These are phyloP conservation scores for Caenorhabditis zanzibari DNA, from an alignment of 2,888 invertebrate species.

Conservation along the genomic window DNA sequence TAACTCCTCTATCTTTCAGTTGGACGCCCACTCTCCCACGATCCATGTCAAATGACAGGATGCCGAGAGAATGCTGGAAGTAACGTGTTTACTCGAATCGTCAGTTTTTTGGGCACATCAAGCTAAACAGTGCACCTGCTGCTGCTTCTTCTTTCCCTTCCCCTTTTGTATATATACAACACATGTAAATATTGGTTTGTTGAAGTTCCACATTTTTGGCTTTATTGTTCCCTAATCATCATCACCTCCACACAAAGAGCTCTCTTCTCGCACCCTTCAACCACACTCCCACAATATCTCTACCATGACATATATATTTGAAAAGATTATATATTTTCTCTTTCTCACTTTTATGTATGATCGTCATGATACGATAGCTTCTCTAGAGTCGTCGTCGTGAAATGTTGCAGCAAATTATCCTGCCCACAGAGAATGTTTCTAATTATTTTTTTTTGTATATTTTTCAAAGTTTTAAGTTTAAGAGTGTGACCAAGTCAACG, in stretches of 20 bases:
- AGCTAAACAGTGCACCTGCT: slow-evolving; percentile 29
- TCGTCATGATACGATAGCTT: slow-evolving; percentile 60
- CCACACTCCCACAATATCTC: slow-evolving; percentile 30
- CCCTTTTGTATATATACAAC: slow-evolving; percentile 55
- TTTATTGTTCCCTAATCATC: slow-evolving; percentile 42
- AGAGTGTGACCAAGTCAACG: slow-evolving; percentile 59
- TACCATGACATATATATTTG: slow-evolving; percentile 55
- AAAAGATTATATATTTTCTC: slow-evolving; percentile 35
- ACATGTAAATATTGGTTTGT: slow-evolving; percentile 59
- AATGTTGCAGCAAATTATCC: slow-evolving; percentile 41
- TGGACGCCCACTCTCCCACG: slow-evolving; percentile 53
- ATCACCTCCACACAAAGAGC: slow-evolving; percentile 25
- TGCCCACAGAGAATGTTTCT: slow-evolving; percentile 22
- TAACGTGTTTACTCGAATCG: slow-evolving; percentile 50
- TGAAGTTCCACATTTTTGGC: slow-evolving; percentile 52
- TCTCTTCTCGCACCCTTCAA: slow-evolving; percentile 39
- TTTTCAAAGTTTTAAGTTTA: slow-evolving; percentile 36
- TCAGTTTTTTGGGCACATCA: slow-evolving; percentile 59
- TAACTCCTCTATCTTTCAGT: slow-evolving; percentile 49
- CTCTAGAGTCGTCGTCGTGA: slow-evolving; percentile 49
- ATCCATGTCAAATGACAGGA: slow-evolving; percentile 42
- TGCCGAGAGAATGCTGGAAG: slow-evolving; percentile 54
- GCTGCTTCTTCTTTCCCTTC: background rate
- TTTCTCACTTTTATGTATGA: slow-evolving; percentile 26
- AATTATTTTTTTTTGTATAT: slow-evolving; percentile 46